A percentile compares a stretch with the other conserved stretches of the same genome.
Evolutionary conservation across 2,113 vertebrate genomes (phyloP).

Genomic region (Zosterops lateralis): DNA sequence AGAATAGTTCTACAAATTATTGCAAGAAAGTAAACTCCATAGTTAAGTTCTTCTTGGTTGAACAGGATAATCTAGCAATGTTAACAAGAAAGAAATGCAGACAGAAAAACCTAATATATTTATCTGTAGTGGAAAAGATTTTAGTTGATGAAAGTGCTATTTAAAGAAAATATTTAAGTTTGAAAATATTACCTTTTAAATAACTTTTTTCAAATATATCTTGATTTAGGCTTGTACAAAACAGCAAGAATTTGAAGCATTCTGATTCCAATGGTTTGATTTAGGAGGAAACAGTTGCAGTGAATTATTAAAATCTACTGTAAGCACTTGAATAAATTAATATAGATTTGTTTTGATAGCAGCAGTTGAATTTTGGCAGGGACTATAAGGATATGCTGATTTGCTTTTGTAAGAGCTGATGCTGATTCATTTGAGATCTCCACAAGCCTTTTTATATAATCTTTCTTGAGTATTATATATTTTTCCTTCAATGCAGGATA

Average conservation of each 20-base stretch:
- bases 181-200: background rate
- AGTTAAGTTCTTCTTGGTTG: background rate
- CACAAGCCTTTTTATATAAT: background rate
- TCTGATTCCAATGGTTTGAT: background rate
- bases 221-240: background rate
- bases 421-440: background rate
- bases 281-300: background rate
- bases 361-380: background rate
- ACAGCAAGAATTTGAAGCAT: background rate
- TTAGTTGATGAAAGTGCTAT: background rate
- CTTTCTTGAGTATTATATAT: background rate
- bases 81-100: background rate
- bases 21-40: background rate
- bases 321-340: constrained; percentile 39
- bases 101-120: background rate
- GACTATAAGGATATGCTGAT: background rate
- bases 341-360: constrained; percentile 19
- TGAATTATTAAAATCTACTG: constrained; percentile 11
- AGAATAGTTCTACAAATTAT: background rate
- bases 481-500: background rate
- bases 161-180: background rate
- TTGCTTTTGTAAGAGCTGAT: background rate
- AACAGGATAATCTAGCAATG: background rate
- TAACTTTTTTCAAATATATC: background rate
- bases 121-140: background rate